Evolutionary conservation across 23 tunicate species (phyloP), one percentile per base, ranked within the genome.

Genomic region (Trididemnum miniatum): DNA sequence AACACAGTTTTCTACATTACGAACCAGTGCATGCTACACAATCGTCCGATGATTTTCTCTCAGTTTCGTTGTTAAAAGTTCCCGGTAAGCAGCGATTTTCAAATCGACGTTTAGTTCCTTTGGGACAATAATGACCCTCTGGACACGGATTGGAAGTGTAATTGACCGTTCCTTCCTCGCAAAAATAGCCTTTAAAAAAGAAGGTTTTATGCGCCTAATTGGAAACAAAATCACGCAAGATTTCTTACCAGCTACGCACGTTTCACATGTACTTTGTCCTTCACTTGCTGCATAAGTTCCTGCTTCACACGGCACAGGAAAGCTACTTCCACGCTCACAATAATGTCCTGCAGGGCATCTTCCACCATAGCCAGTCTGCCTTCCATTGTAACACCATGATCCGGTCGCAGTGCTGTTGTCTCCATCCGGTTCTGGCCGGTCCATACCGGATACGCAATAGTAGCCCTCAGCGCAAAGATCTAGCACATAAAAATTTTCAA

Each of bases 391-490:
- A 76, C 98, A 93, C 93, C 93, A 93, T 33, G 64, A 66, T 1
- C 64, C 71, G 57, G 86, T 63, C 9, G 39, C 31, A 27, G 91
- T 82, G 26, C 84, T 49, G 82, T 87, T 87, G 77, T 60, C 38
- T 4, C 97, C 97, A 71, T 92, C 97, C 26, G 98, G 98, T 39
- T 84, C 59, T 40, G 84, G 38, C 59, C 93, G 75, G 87, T 93
- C 98, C 84, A 93, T 78, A 23, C 98, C 93, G 78, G 89, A 80
- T 23, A 85, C 76, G 69, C 98, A 93, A 81, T 62, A 93, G 65
- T 35, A 93, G 15, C 98, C 98, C 27, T 89, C 91, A 23, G 34
- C 83, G 76, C 98, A 93, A 0, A 33, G 38, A 54, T 36, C 98
- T 93, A 74, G 0, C 65, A 62, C 26, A 62, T 26, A 44, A 44